Percentiles rank a stretch among this genome's conserved stretches.
Evolutionary conservation across 2,797 vertebrate genomes (phyloP).

Genomic region (Falco concolor): DNA sequence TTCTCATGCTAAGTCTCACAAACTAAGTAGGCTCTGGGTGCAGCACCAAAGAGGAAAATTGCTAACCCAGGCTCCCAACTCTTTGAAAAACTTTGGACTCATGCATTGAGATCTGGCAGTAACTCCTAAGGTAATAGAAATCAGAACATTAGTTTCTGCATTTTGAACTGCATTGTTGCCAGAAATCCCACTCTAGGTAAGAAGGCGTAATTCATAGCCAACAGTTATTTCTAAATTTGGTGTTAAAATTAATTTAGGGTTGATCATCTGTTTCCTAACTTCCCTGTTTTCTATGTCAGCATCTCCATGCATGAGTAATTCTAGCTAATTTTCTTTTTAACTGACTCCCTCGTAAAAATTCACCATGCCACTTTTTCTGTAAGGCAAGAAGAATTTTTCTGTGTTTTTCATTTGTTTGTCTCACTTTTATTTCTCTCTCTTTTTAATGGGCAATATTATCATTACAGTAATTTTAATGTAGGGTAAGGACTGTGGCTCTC

Average conservation of each 20-base stretch:
- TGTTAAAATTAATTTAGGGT: background rate
- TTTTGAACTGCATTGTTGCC: background rate
- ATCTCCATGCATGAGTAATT: background rate
- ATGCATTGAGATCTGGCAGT: background rate
- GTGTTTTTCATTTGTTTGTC: background rate
- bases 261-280: background rate
- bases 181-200: background rate
- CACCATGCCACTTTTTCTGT: background rate
- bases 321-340: background rate
- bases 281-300: background rate
- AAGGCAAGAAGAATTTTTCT: background rate
- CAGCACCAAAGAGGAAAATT: background rate
- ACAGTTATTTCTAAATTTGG: background rate
- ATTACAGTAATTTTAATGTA: background rate
- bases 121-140: background rate
- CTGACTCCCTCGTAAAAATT: background rate
- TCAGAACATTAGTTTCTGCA: background rate
- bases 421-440: background rate
- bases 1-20: background rate
- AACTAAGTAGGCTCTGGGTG: background rate
- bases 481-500: background rate
- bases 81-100: background rate
- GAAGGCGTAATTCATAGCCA: background rate
- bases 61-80: background rate
- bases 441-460: background rate